Evolutionary conservation across 2,797 vertebrate genomes (phyloP).

Genomic region (Gadopsis marmoratus): DNA sequence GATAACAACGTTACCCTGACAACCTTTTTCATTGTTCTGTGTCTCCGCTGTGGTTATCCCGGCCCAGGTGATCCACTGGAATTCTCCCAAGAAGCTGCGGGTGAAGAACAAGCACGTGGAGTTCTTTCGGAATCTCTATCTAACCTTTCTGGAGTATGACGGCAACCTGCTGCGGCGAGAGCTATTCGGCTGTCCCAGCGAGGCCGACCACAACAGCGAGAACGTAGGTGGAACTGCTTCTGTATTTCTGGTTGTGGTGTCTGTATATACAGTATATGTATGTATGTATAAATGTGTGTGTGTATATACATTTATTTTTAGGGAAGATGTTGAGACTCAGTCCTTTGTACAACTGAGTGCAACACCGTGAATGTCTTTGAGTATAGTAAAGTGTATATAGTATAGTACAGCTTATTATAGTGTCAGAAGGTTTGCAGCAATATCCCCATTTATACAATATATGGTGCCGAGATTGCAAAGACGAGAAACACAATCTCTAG

Average conservation of each 20-base stretch:
- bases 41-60: constrained; percentile 6
- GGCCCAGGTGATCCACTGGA: constrained; percentile 97
- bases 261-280: too few relatives aligned
- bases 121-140: constrained; percentile 97
- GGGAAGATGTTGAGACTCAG: neutral
- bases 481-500: neutral
- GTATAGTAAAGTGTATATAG: too few relatives aligned
- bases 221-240: constrained; percentile 86
- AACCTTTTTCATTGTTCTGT: too few relatives aligned
- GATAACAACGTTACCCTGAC: neutral
- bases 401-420: too few relatives aligned
- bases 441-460: neutral
- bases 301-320: too few relatives aligned
- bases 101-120: constrained; percentile 99
- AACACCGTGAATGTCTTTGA: neutral
- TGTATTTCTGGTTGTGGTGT: neutral
- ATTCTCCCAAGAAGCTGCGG: constrained; percentile 97
- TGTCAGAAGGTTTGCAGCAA: neutral
- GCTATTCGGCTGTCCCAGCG: constrained; percentile 96
- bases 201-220: constrained; percentile 94
- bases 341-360: neutral
- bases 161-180: constrained; percentile 95
- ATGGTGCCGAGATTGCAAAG: neutral
- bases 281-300: too few relatives aligned
- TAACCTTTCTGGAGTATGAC: constrained; percentile 97